Base-by-base conservation (phyloP, 2,797 vertebrate species). In the Diplodus sargus region DNA sequence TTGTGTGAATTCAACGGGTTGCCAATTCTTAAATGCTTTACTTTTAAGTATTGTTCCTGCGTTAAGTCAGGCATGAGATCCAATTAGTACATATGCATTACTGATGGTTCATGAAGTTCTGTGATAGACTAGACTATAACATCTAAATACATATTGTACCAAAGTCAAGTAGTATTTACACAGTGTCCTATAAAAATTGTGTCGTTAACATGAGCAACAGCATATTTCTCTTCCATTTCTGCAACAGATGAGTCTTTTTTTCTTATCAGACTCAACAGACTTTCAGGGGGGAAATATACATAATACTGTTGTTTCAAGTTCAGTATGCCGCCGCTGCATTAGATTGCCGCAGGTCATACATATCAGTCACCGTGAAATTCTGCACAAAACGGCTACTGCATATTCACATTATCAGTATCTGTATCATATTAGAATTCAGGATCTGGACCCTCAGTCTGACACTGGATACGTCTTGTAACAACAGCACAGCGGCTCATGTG, bases 401-500 rank as follows among this genome's bases (percentile, higher is more conserved):
- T 67, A 69, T 68, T 63, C n/a, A 64, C 60, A 58, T 7, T 48
- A 43, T 56, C 10, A 61, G 70, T 48, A 42, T 43, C 11, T 16
- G 3, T 9, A 2, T 22, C 2, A n/a, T 53, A 47, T 48, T 70
- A 28, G 54, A 30, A 9, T 6, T 5, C 34, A 42, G n/a, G n/a
- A 12, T 69, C 15, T 79, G 14, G 16, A 63, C 17, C 17, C 61
- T 20, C 62, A n/a, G 39, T 47, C 56, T 76, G 79, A 75, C 23
- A 63, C 62, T 67, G 59, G 59, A 68, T 75, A 81, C 57, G 60
- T 72, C 73, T 48, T 62, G 48, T 61, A 83, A 74, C 23, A 39
- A 48, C 67, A 62, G 23, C 48, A 57, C 47, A 39, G 22, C 30
- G 14, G 59, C 42, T 45, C 67, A 62, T 13, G 30, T 70, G 20